Evolutionary conservation across 2,797 vertebrate species (phyloP).

Genomic region (Anableps anableps): DNA sequence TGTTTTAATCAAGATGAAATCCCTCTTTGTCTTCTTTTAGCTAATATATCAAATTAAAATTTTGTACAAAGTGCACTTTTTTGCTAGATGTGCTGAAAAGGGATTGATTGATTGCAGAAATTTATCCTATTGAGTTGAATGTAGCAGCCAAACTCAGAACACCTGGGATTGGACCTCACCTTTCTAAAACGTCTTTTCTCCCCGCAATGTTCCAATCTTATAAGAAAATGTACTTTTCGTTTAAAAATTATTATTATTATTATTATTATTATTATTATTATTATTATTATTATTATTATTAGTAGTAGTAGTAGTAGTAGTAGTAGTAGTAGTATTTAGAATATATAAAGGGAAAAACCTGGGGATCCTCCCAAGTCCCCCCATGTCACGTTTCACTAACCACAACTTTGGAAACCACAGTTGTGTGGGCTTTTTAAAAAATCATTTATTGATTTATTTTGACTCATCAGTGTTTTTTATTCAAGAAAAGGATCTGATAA

Average conservation of each 20-base stretch:
- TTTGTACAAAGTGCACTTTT: not conserved
- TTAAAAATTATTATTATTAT: too few species aligned
- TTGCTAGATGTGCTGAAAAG: not conserved
- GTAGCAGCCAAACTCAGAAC: not conserved
- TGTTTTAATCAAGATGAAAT: too few species aligned
- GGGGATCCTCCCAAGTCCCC: too few species aligned
- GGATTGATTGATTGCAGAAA: not conserved
- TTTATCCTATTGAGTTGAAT: not conserved
- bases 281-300: too few species aligned
- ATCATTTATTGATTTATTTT: not conserved
- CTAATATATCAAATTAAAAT: too few species aligned
- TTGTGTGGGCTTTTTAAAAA: too few species aligned
- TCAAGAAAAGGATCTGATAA: not conserved
- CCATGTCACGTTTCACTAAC: too few species aligned
- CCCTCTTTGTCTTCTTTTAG: not conserved
- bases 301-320: too few species aligned
- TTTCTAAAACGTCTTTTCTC: not conserved
- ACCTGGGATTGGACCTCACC: not conserved
- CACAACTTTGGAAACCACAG: too few species aligned
- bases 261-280: too few species aligned
- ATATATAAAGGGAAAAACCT: not conserved
- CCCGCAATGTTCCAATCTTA: not conserved
- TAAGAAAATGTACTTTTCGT: too few species aligned
- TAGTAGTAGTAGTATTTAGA: too few species aligned
- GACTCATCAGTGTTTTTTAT: not conserved